A percentile compares a stretch with the other conserved stretches of the same genome.
Evolutionary conservation across 2,797 vertebrate genomes (phyloP).

Genomic region (Amazonetta brasiliensis): DNA sequence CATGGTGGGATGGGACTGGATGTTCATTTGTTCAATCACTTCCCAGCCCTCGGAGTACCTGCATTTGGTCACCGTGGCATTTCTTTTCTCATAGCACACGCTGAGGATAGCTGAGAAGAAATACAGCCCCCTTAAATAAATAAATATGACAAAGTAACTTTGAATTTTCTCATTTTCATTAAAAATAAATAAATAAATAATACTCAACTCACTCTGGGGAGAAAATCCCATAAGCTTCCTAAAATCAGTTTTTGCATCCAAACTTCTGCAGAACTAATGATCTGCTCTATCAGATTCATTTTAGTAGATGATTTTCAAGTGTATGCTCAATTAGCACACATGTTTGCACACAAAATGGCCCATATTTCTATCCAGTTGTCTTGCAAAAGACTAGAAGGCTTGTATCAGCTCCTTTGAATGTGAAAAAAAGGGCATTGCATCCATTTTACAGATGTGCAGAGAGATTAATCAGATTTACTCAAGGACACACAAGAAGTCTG

Average conservation of each 20-base stretch:
- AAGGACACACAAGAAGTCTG: conserved; percentile 54
- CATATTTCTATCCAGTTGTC: not conserved
- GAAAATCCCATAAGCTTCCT: not conserved
- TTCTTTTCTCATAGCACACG: not conserved
- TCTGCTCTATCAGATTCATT: not conserved
- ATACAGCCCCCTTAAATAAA: not conserved
- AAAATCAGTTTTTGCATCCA: not conserved
- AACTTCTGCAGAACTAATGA: not conserved
- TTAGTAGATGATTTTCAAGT: not conserved
- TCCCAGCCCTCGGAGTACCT: not conserved
- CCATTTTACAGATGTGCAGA: conserved; percentile 42
- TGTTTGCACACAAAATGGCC: not conserved
- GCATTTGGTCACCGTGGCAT: not conserved
- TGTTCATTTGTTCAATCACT: not conserved
- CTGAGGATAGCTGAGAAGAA: not conserved
- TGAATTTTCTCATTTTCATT: not conserved
- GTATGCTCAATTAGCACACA: not conserved
- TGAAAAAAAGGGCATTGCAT: not conserved
- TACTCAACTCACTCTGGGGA: not conserved
- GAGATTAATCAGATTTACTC: conserved; percentile 27
- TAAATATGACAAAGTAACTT: not conserved
- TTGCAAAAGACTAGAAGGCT: not conserved
- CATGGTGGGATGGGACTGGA: not conserved
- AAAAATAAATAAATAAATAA: not conserved
- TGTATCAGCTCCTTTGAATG: not conserved